Evolutionary conservation across 2,888 invertebrate genomes (phyloP), one percentile per base, ranked within the genome.

Genomic region (Orthosia cruda): DNA sequence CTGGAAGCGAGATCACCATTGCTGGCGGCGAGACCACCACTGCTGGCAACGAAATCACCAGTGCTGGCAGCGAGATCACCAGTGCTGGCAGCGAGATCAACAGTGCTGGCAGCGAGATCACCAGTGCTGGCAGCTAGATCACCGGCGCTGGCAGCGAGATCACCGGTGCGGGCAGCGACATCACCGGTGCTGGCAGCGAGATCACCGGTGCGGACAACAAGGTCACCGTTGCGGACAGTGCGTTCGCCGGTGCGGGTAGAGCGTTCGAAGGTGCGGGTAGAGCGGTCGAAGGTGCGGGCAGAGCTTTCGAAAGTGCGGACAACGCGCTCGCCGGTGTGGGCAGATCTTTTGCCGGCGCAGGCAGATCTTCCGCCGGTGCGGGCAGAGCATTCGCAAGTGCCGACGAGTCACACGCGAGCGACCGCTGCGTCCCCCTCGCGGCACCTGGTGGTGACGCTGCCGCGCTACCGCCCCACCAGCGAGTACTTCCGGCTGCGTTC

Each of bases 391-490:
- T 26, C 32, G 9, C 71, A 82, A 9, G 40, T 7, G 45, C 9
- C 40, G 9, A 40, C 40, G 40, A 40, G 7, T 9, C 40, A 40
- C 40, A 40, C 40, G 88, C 81, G 72, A 81, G 47, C 80, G 70
- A n/a, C 47, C 13, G 88, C 65, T 89, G 11, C 59, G 78, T 23
- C 32, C 57, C 49, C 58, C 4, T 18, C 73, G 20, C 69, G 63
- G 57, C 85, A 74, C 72, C 71, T 81, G 87, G 89, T 88, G 78
- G 89, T 90, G 64, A 87, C 86, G 50, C 23, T 13, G 61, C 73
- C 73, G 50, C 88, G 74, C 64, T 87, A 85, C 83, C 79, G 68
- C 18, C 87, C 89, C 18, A 65, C 83, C 58, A 87, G 89, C 86
- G 83, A 78, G 63, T 83, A 85, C 81, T 86, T 85, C 77, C 84